Conservation (phyloP, 2,113 vertebrate genomes). For the Asarcornis scutulata region DNA sequence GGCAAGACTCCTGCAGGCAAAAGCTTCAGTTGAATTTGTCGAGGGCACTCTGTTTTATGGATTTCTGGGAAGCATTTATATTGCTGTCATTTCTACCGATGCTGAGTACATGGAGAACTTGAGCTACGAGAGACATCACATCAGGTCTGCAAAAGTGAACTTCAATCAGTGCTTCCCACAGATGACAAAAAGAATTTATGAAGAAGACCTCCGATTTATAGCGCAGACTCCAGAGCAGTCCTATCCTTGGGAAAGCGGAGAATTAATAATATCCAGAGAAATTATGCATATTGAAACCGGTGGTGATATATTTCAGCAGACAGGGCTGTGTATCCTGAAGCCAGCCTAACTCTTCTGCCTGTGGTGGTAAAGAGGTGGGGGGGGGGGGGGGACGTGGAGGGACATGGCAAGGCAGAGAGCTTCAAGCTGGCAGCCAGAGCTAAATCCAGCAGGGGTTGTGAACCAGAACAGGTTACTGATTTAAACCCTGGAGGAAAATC, state of each 20-base stretch:
- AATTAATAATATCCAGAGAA: constrained; percentile 22
- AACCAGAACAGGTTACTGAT: background rate
- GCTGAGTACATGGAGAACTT: background rate
- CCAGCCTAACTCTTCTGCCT: background rate
- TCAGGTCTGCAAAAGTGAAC: background rate
- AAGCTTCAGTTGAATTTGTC: background rate
- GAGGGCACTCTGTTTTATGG: background rate
- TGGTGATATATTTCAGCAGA: background rate
- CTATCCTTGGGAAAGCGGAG: background rate
- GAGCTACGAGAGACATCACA: background rate
- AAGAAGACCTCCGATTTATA: background rate
- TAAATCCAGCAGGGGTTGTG: background rate
- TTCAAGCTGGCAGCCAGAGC: background rate
- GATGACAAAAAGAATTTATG: constrained; percentile 8
- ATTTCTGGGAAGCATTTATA: background rate
- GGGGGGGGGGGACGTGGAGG: background rate
- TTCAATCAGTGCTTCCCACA: background rate
- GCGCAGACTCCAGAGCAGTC: background rate
- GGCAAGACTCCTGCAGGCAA: background rate
- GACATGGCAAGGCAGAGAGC: background rate
- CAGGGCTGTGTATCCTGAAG: background rate
- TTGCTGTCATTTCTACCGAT: background rate
- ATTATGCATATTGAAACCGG: background rate
- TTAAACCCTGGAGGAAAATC: background rate
- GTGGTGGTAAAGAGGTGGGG: background rate